Evolutionary conservation across 92 coral and sea anemone genomes (phyloP).

Genomic region (Virgularia gustaviana): DNA sequence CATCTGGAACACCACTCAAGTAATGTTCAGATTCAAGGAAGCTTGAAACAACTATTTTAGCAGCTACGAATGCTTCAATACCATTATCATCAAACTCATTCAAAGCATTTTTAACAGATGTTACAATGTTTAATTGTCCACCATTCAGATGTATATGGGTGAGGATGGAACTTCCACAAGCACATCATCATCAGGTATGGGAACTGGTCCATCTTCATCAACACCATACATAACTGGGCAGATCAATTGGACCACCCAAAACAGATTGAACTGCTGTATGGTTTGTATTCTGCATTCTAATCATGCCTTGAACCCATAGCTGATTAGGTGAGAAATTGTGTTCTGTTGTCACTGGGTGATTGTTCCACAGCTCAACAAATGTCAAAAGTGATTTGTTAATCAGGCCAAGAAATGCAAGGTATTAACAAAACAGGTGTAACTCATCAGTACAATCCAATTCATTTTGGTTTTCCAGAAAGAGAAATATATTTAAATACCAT

Average conservation of each 20-base stretch:
- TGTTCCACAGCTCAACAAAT: constrained; percentile 2
- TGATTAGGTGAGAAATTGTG: background rate
- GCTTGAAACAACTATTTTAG: constrained; percentile 1
- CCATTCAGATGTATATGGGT: constrained; percentile 6
- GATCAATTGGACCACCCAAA: too few species aligned
- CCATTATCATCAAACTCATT: constrained; percentile 8
- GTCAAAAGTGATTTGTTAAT: background rate
- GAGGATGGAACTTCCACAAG: too few species aligned
- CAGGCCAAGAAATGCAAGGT: background rate
- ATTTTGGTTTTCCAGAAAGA: constrained; percentile 11
- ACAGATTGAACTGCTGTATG: too few species aligned
- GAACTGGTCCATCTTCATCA: constrained; percentile 7
- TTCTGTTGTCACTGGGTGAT: constrained; percentile 18
- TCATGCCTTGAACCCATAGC: background rate
- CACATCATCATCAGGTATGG: too few species aligned
- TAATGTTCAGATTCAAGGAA: constrained; percentile 2
- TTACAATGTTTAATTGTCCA: constrained; percentile 7
- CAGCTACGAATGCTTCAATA: constrained; percentile 18
- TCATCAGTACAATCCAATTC: constrained; percentile 4
- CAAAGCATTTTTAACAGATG: background rate
- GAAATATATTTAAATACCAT: background rate
- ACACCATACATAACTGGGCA: background rate
- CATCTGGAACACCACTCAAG: too few species aligned
- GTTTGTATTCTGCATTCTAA: too few species aligned
- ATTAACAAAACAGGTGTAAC: background rate